These are phyloP conservation scores for Spongilla lacustris DNA, from an alignment of 37 sponge, comb jelly and placozoan genomes.

Conservation along the genomic window DNA sequence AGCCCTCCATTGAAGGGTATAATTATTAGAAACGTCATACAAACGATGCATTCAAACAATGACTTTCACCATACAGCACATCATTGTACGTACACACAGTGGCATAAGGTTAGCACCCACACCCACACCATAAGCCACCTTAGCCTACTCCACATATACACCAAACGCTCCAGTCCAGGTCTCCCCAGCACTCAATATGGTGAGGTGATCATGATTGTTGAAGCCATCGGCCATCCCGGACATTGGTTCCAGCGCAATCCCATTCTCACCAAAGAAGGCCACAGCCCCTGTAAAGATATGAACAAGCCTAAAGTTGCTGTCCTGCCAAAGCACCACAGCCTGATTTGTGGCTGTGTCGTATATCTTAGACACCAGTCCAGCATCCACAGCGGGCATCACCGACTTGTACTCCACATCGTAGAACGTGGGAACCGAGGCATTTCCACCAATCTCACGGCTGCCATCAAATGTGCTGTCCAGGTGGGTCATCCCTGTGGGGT, in stretches of 20 bases:
- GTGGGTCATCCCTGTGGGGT: slow-evolving; percentile 76
- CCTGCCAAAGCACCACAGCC: slow-evolving; percentile 65
- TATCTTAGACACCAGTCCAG: slow-evolving; percentile 14
- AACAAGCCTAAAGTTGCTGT: slow-evolving; percentile 54
- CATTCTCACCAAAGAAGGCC: slow-evolving; percentile 27
- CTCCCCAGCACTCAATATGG: slow-evolving; percentile 67
- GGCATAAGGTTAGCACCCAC: no score
- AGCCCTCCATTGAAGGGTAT: no score
- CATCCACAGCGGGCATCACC: not conserved
- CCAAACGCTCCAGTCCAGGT: slow-evolving; percentile 72
- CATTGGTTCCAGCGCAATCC: slow-evolving; percentile 84
- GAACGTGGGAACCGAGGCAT: slow-evolving; percentile 37
- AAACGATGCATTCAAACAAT: no score
- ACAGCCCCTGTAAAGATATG: slow-evolving; percentile 72
- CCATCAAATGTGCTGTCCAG: slow-evolving; percentile 37
- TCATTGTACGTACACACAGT: no score
- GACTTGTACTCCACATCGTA: slow-evolving; percentile 77
- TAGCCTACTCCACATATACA: slow-evolving; percentile 52
- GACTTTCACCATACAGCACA: no score
- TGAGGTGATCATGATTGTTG: slow-evolving; percentile 75
- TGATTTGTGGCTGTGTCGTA: slow-evolving; percentile 54
- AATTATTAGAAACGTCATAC: no score
- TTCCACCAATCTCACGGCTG: slow-evolving; percentile 64
- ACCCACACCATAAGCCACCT: not conserved
- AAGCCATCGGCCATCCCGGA: slow-evolving; percentile 79